A percentile compares a stretch with the other conserved stretches of the same genome.
Evolutionary conservation across 1,140 invertebrate species (phyloP).

Genomic region (Drosophila pseudoananassae): DNA sequence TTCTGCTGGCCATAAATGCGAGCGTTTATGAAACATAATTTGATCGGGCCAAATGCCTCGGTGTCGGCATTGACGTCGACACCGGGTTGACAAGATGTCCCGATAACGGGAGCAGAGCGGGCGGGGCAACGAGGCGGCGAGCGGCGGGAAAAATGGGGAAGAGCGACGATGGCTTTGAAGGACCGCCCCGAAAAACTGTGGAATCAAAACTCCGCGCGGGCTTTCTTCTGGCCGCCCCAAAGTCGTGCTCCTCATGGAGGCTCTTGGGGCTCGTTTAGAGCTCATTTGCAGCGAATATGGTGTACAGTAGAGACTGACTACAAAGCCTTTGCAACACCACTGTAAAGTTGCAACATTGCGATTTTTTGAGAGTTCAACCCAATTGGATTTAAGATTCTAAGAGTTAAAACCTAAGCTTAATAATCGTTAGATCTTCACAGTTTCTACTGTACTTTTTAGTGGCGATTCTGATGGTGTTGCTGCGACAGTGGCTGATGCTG

Average conservation of each 20-base stretch:
- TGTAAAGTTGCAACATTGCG: background rate
- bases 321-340: background rate
- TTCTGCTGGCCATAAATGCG: constrained; percentile 64
- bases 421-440: background rate
- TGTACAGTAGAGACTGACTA: constrained; percentile 7
- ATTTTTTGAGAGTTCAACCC: too few species aligned
- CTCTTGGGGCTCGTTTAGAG: constrained; percentile 62
- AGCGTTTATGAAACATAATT: constrained; percentile 83
- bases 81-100: constrained; percentile 49
- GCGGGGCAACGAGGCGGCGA: constrained; percentile 5
- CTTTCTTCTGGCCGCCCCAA: constrained; percentile 60
- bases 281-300: constrained; percentile 67
- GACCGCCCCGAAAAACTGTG: constrained; percentile 72
- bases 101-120: constrained; percentile 20
- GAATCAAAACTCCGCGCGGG: constrained; percentile 48
- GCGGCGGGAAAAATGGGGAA: background rate
- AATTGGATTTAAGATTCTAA: too few species aligned
- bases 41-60: constrained; percentile 73
- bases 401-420: background rate
- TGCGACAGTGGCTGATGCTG: constrained; percentile 13
- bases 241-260: constrained; percentile 18
- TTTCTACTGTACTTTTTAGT: constrained; percentile 9
- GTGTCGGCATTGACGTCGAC: constrained; percentile 67
- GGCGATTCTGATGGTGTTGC: constrained; percentile 29
- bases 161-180: constrained; percentile 62